Base-by-base conservation (phyloP, 2,888 invertebrate species). In the Tachina lurida region DNA sequence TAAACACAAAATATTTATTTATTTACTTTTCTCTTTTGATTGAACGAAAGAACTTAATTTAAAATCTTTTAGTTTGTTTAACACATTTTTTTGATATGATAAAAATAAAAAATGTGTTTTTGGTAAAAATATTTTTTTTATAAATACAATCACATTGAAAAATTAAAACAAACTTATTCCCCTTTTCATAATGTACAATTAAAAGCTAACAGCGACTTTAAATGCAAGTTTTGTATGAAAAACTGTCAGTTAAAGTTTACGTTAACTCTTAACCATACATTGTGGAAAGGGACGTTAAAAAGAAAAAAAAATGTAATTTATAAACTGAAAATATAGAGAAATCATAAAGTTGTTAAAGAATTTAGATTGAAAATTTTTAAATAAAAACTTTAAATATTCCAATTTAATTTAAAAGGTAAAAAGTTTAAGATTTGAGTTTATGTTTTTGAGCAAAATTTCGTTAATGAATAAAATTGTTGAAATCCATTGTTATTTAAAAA, bases 361-460 rank as follows among this genome's bases (percentile, higher is more conserved):
- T 62, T 10, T 10, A 62, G 62, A 58, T 56, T 12, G 54, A 73
- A 81, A 60, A 56, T 75, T 19, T 41, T 56, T 10, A 22, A 65
- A 31, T 31, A 31, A 49, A 60, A 19, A 70, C 43, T 58, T 76
- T 67, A 58, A 76, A 80, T 78, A 47, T 49, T 31, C 9, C 31
- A 49, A 49, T 49, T 67, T 31, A 39, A 54, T 75, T 58, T 56
- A 41, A 71, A 65, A 52, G 8, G n/a, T n/a, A 31, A 15, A 49
- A 56, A 56, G 9, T 58, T 52, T 65, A 56, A 58, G 10, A 62
- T 78, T 84, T 60, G 83, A 73, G 62, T 65, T 65, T 67, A 19
- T 65, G 60, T 43, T 75, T 76, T 78, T 84, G 83, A 84, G 83
- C 83, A 84, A 84, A 74, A 78, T 78, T 84, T 84, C 77, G 67